Evolutionary conservation across 2,797 vertebrate genomes (phyloP).

Genomic region (Ciconia nigra): DNA sequence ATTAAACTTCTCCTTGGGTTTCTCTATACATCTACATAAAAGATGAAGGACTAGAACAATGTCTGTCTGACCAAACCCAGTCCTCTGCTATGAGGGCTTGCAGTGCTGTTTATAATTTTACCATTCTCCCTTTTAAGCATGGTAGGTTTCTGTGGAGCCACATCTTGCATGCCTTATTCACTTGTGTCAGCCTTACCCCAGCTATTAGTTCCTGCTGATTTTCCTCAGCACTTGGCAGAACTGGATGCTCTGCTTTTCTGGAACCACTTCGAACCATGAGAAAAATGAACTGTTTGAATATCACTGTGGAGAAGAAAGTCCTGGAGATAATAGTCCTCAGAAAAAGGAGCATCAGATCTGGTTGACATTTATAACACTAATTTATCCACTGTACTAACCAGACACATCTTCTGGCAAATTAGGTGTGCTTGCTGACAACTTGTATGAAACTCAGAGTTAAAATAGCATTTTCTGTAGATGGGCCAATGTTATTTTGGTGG

Average conservation of each 20-base stretch:
- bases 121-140: neutral
- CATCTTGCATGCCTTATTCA: neutral
- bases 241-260: neutral
- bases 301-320: neutral
- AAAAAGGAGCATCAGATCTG: neutral
- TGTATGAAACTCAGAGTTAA: neutral
- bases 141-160: neutral
- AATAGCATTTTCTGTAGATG: neutral
- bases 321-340: neutral
- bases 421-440: neutral
- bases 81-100: neutral
- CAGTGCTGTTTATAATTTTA: neutral
- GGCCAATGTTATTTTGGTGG: neutral
- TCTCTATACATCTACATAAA: neutral
- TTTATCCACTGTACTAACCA: neutral
- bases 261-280: neutral
- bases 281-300: neutral
- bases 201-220: neutral
- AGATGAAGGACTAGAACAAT: neutral
- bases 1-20: neutral
- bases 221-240: neutral
- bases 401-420: neutral
- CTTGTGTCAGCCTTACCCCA: neutral
- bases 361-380: neutral
- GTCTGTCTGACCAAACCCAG: neutral